A percentile compares a stretch with the other conserved stretches of the same genome.
Evolutionary conservation across 2,888 invertebrate genomes (phyloP).

Genomic region (Prosopocoilus inquinatus): DNA sequence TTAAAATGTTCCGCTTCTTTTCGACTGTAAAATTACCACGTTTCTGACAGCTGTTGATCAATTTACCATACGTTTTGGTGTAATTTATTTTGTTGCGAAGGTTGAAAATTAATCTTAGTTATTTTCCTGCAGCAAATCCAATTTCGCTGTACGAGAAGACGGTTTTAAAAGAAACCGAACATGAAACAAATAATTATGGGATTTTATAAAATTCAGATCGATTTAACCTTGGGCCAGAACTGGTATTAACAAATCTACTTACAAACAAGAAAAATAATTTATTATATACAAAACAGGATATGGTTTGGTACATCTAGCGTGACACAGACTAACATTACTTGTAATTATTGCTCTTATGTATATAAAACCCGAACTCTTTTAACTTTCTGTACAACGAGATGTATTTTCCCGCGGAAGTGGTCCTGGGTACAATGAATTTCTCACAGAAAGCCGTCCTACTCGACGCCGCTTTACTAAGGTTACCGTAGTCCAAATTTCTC

Average conservation of each 20-base stretch:
- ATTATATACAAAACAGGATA: neutral
- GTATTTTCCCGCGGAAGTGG: slow-evolving; percentile 81
- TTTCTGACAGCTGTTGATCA: too few species aligned
- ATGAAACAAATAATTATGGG: too few species aligned
- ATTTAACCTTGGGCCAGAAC: too few species aligned
- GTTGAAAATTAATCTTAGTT: too few species aligned
- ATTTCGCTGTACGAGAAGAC: too few species aligned
- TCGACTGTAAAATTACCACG: too few species aligned
- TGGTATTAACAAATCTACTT: neutral
- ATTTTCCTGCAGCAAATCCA: too few species aligned
- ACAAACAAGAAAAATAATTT: slow-evolving; percentile 1
- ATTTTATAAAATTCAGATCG: too few species aligned
- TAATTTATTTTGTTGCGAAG: too few species aligned
- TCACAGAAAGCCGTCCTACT: slow-evolving; percentile 73
- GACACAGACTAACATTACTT: neutral
- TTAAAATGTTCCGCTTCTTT: too few species aligned
- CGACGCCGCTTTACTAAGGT: slow-evolving; percentile 66
- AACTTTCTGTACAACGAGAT: slow-evolving; percentile 78
- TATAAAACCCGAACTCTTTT: slow-evolving; percentile 54
- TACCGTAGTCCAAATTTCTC: slow-evolving; percentile 67
- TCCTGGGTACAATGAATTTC: slow-evolving; percentile 77
- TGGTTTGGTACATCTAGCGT: neutral
- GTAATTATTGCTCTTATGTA: slow-evolving; percentile 43
- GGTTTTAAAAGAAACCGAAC: too few species aligned
- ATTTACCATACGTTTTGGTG: too few species aligned